Conservation (phyloP, 1,140 invertebrate genomes). For the Tetramorium simillimum region DNA sequence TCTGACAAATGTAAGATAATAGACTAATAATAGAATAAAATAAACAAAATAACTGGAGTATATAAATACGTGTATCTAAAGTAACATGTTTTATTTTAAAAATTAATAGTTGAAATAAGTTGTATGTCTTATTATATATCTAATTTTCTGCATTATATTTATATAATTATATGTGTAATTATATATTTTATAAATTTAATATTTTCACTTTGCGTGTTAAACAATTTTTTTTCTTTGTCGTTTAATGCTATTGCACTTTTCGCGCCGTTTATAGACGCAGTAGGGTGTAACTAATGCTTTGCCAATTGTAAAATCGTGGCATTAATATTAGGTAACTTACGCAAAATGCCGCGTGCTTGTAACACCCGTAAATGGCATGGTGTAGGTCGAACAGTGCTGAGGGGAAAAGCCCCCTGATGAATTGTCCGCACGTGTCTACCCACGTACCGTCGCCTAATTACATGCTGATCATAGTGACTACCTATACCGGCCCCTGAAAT, state of each 20-base stretch:
- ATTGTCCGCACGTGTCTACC: constrained; percentile 84
- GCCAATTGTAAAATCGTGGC: constrained; percentile 76
- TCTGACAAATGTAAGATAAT: background rate
- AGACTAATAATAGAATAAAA: background rate
- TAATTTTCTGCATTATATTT: background rate
- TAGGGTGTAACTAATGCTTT: constrained; percentile 74
- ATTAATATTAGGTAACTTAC: constrained; percentile 77
- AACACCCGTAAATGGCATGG: constrained; percentile 82
- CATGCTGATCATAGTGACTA: constrained; percentile 84
- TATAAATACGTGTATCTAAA: background rate
- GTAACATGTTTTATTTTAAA: background rate
- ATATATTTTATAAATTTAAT: background rate
- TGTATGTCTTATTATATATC: background rate
- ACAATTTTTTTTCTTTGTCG: background rate
- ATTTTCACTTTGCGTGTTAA: background rate
- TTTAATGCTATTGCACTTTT: constrained; percentile 15
- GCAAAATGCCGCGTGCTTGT: constrained; percentile 78
- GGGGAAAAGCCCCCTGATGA: constrained; percentile 82
- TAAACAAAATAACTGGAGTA: background rate
- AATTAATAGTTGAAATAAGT: background rate
- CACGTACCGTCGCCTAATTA: constrained; percentile 84
- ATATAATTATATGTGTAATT: background rate
- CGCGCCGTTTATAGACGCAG: constrained; percentile 50
- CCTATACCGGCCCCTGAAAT: constrained; percentile 81
- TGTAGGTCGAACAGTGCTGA: constrained; percentile 73